Evolutionary conservation across 2,888 invertebrate species (phyloP).

Genomic region (Brachylomia viminalis): DNA sequence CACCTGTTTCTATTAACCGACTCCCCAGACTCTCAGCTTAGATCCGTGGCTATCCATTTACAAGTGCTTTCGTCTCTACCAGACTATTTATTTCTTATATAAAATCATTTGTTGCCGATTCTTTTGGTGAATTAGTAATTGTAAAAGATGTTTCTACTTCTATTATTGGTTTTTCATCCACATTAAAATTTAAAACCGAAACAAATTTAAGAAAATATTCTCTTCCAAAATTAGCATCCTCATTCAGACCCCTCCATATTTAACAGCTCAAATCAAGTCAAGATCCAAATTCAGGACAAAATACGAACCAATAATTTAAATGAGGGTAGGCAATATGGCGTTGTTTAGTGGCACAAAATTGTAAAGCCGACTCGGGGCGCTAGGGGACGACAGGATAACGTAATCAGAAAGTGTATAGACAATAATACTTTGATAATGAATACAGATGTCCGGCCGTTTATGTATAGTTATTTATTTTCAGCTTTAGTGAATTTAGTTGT

Average conservation of each 20-base stretch:
- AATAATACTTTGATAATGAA: slow-evolving; percentile 67
- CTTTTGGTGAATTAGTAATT: neutral
- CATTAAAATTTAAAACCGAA: slow-evolving; percentile 37
- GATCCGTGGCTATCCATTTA: slow-evolving; percentile 43
- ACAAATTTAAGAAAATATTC: slow-evolving; percentile 38
- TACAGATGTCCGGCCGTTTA: slow-evolving; percentile 49
- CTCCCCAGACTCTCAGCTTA: slow-evolving; percentile 42
- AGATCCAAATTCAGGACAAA: slow-evolving; percentile 67
- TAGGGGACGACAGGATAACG: slow-evolving; percentile 41
- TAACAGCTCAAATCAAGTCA: slow-evolving; percentile 62
- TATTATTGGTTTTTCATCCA: slow-evolving; percentile 5
- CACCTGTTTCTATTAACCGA: slow-evolving; percentile 56
- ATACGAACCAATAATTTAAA: slow-evolving; percentile 76
- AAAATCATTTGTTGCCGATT: neutral
- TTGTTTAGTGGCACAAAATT: slow-evolving; percentile 70
- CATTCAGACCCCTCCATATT: slow-evolving; percentile 48
- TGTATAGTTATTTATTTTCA: slow-evolving; percentile 17
- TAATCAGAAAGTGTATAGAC: slow-evolving; percentile 64
- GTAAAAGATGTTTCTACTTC: neutral
- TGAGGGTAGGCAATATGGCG: slow-evolving; percentile 71
- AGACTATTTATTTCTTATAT: slow-evolving; percentile 30
- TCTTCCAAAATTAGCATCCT: slow-evolving; percentile 55
- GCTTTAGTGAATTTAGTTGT: neutral
- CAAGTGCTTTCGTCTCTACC: slow-evolving; percentile 25
- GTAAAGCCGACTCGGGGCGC: slow-evolving; percentile 64